Percentiles rank a stretch among this genome's conserved stretches.
Conservation (phyloP, 1,140 invertebrate genomes). For the Bombus waltoni region DNA sequence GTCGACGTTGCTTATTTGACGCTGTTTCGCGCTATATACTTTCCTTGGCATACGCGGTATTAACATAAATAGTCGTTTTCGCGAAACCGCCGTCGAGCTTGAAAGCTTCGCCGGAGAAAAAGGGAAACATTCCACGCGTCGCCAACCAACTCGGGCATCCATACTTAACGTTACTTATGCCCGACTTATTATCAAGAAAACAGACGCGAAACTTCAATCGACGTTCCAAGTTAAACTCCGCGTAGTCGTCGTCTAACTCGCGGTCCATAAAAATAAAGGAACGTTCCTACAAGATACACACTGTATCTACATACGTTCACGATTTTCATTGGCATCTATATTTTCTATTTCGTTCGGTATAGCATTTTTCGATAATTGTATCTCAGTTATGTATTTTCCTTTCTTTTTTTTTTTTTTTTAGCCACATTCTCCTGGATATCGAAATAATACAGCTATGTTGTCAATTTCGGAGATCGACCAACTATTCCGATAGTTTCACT, state of each 20-base stretch:
- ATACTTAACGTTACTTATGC: background rate
- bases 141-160: background rate
- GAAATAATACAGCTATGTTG: background rate
- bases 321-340: background rate
- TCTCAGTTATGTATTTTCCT: background rate
- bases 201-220: constrained; percentile 32
- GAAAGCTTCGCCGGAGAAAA: background rate
- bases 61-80: constrained; percentile 9
- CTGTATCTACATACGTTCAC: background rate
- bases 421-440: too few relatives aligned
- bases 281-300: background rate
- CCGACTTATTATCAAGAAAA: constrained; percentile 38
- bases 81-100: background rate
- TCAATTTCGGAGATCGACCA: background rate
- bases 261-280: background rate
- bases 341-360: background rate
- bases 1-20: background rate
- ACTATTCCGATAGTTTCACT: background rate
- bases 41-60: background rate
- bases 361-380: background rate
- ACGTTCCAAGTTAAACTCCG: constrained; percentile 12
- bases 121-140: background rate
- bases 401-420: background rate
- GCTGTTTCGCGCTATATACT: background rate
- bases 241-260: constrained; percentile 33